Percentiles rank a stretch among this genome's conserved stretches.
phyloP scores from a whole-genome alignment of 2,113 vertebrate genomes.

The Lophotis ruficrista region DNA sequence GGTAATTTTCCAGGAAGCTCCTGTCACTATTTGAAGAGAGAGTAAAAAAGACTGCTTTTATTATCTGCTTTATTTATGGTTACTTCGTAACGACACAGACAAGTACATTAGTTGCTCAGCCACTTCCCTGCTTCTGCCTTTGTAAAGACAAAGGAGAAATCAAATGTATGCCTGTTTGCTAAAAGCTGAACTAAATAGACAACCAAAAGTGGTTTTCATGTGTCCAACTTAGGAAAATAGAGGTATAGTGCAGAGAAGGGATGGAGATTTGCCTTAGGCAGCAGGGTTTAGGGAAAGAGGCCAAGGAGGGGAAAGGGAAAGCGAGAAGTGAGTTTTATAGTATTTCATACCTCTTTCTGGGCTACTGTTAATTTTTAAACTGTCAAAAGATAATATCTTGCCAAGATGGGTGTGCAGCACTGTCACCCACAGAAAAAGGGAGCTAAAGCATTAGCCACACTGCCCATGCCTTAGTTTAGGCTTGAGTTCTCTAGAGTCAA shows the following conservation, averaged over 20 bases:
- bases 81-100: conserved; percentile 47
- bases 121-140: conserved; percentile 4
- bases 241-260: neutral
- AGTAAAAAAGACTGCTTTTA: conserved; percentile 64
- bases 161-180: neutral
- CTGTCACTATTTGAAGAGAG: conserved; percentile 68
- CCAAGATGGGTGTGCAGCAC: neutral
- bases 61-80: conserved; percentile 72
- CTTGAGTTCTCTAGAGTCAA: neutral
- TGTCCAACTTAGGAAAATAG: neutral
- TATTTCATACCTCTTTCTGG: neutral
- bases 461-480: neutral
- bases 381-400: neutral
- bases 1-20: conserved; percentile 72
- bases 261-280: neutral
- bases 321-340: neutral
- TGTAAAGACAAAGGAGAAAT: conserved; percentile 38
- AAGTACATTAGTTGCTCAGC: conserved; percentile 50
- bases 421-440: neutral
- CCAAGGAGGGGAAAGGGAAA: neutral
- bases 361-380: neutral
- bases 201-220: neutral
- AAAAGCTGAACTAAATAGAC: neutral
- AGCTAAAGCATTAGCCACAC: neutral
- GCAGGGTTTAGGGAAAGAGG: neutral